Evolutionary conservation across 2,888 invertebrate genomes (phyloP).

Genomic region (Omphaloscelis lunosa): DNA sequence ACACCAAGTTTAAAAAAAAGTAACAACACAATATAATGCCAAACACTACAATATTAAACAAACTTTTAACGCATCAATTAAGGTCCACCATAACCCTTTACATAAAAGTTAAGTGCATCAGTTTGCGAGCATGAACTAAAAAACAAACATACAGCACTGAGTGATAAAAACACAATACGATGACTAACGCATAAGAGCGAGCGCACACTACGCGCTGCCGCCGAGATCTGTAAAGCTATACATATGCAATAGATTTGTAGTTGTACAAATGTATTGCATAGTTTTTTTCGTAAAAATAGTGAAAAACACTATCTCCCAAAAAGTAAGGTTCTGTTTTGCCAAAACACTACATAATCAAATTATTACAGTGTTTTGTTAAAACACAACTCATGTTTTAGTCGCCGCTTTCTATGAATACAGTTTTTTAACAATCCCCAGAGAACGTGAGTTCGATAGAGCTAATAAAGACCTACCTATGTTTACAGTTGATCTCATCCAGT

Average conservation of each 20-base stretch:
- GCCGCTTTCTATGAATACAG: background rate
- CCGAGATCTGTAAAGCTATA: background rate
- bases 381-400: background rate
- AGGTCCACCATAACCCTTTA: constrained; percentile 48
- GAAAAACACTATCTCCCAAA: background rate
- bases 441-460: background rate
- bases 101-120: constrained; percentile 60
- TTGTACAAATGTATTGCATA: no score
- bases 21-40: constrained; percentile 14
- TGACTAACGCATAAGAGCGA: constrained; percentile 50
- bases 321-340: background rate
- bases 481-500: background rate
- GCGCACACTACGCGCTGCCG: constrained; percentile 29
- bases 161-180: constrained; percentile 64
- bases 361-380: background rate
- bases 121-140: constrained; percentile 58
- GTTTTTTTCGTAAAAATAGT: background rate
- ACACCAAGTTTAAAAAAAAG: constrained; percentile 22
- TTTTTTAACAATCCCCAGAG: background rate
- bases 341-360: background rate
- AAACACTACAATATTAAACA: constrained; percentile 25
- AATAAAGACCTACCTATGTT: background rate
- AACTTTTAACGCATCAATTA: constrained; percentile 53
- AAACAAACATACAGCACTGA: constrained; percentile 48
- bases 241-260: no score